Base-by-base conservation (phyloP, 2,888 invertebrate species). In the Caenorhabditis auriculariae region DNA sequence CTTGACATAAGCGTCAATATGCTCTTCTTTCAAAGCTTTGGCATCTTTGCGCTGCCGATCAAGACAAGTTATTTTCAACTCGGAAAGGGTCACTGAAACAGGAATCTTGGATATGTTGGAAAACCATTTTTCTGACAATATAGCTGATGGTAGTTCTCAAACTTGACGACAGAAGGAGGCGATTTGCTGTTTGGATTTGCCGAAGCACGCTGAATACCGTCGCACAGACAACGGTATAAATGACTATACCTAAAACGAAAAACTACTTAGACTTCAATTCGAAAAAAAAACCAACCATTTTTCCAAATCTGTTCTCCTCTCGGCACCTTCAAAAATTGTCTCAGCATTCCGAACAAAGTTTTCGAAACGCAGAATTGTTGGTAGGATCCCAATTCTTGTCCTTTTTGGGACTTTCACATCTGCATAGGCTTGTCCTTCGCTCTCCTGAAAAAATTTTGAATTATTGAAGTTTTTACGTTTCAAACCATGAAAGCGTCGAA, bases 61-160 rank as follows among this genome's bases (percentile, higher is more conserved):
- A 81, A 96, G 85, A 70, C 91, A 90, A 7, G 89, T 85, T 74
- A 93, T 91, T 85, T 95, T 95, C 75, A 94, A 85, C 82, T 91
- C 89, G 6, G 91, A 90, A 70, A 95, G 84, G 9, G 67, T 66
- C 32, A 66, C 80, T 81, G 58, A 46, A 76, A 68, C 1, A 3
- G 27, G 15, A 28, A 32, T 7, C 12, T 19, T 4, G 27, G 32
- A 29, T 9, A 3, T 32, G 32, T 32, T 7, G 28, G 1, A 23
- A 4, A 15, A 50, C 9, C 4, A 23, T 1, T 37, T 9, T 41
- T 54, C 84, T 81, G 75, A 85, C 85, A 82, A 83, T 90, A 89
- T 82, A 98, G 88, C 77, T 91, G 90, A 86, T 96, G 95, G 84
- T 91, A 95, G 84, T 96, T 98, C 86, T 96, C 90, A 89, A 93